Percentiles rank a stretch among this genome's conserved stretches.
These are phyloP conservation scores for Conus betulinus DNA, from an alignment of 1,140 invertebrate species.

Conservation along the genomic window DNA sequence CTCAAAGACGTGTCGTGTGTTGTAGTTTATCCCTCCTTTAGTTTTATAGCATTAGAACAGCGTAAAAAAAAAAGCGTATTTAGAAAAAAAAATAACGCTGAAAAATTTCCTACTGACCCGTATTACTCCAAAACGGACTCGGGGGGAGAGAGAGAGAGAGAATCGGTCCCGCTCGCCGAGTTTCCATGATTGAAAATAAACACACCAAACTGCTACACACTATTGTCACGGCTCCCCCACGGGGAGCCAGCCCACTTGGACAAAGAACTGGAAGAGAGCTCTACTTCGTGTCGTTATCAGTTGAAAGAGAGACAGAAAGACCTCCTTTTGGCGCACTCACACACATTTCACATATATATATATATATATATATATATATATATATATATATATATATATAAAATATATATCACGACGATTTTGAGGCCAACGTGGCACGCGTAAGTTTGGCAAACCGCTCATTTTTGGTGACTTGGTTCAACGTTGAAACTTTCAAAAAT, in stretches of 20 bases:
- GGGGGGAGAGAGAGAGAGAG: neutral
- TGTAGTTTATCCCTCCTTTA: too few relatives aligned
- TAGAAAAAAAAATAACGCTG: neutral
- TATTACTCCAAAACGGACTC: neutral
- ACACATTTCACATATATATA: neutral
- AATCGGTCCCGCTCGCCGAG: neutral
- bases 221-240: neutral
- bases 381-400: too few relatives aligned
- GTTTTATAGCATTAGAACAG: too few relatives aligned
- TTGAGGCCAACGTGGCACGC: too few relatives aligned
- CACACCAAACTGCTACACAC: constrained; percentile 1
- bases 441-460: too few relatives aligned
- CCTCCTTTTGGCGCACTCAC: neutral
- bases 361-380: too few relatives aligned
- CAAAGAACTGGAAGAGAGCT: neutral
- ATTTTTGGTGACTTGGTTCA: too few relatives aligned
- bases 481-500: too few relatives aligned
- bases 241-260: neutral
- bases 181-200: neutral
- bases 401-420: too few relatives aligned
- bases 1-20: too few relatives aligned
- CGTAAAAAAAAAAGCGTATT: too few relatives aligned
- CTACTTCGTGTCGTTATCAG: too few relatives aligned
- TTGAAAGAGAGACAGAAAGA: constrained; percentile 9
- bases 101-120: neutral